Evolutionary conservation across 2,797 vertebrate species (phyloP).

Genomic region (Spondyliosoma cantharus): DNA sequence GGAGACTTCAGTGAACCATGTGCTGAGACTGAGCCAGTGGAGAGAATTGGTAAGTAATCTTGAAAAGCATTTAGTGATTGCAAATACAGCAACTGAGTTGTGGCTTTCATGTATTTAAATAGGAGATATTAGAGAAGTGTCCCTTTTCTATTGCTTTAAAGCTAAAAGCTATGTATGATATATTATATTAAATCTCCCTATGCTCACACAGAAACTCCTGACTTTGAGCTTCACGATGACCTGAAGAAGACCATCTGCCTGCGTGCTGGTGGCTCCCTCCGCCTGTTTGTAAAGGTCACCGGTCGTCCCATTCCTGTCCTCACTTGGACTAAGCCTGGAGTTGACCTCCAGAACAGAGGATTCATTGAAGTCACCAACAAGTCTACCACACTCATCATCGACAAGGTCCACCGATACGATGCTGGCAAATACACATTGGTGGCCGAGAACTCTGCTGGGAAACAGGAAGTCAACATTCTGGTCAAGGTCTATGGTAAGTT

Average conservation of each 20-base stretch:
- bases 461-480: slow-evolving; percentile 94
- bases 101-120: neutral
- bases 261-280: slow-evolving; percentile 92
- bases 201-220: slow-evolving; percentile 90
- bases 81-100: neutral
- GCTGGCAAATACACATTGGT: slow-evolving; percentile 96
- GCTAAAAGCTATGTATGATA: neutral
- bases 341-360: slow-evolving; percentile 92
- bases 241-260: slow-evolving; percentile 96
- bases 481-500: slow-evolving; percentile 96
- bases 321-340: slow-evolving; percentile 93
- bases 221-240: slow-evolving; percentile 96
- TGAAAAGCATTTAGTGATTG: neutral
- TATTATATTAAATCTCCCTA: neutral
- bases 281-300: slow-evolving; percentile 90
- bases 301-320: slow-evolving; percentile 92
- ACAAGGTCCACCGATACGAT: slow-evolving; percentile 97
- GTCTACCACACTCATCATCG: slow-evolving; percentile 93
- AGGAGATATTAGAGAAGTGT: neutral
- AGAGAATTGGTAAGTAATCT: slow-evolving; percentile 91
- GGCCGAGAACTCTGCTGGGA: slow-evolving; percentile 96
- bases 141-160: neutral
- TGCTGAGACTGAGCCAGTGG: slow-evolving; percentile 92
- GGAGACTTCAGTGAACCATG: slow-evolving; percentile 94
- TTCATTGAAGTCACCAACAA: slow-evolving; percentile 94